Conservation (phyloP, 2,113 vertebrate genomes). For the Pollimyrus isidori region DNA sequence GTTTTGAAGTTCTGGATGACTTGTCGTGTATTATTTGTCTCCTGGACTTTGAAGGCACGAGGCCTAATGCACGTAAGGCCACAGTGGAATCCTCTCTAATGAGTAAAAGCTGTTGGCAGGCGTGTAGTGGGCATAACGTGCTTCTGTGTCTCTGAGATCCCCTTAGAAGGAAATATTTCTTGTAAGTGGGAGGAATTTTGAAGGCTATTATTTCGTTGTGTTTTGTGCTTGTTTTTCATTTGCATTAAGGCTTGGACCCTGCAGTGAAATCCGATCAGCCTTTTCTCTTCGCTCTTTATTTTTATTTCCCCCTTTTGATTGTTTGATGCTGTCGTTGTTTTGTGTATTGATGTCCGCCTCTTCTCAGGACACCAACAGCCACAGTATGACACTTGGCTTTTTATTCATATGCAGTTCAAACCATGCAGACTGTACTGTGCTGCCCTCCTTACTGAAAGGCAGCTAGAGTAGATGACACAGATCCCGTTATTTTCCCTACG, state of each 20-base stretch:
- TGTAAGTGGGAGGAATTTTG: conserved; percentile 3
- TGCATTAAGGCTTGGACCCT: neutral
- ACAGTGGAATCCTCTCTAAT: conserved; percentile 14
- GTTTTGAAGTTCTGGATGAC: conserved; percentile 20
- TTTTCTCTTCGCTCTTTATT: neutral
- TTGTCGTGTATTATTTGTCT: conserved; percentile 17
- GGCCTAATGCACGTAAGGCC: conserved; percentile 1
- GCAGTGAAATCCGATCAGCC: neutral
- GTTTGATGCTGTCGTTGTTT: neutral
- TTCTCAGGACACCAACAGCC: neutral
- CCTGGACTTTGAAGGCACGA: conserved; percentile 6
- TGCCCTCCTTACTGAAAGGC: neutral
- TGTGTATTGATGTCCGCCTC: neutral
- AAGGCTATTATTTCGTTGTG: conserved; percentile 10
- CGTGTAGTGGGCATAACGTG: neutral
- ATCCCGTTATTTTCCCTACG: neutral
- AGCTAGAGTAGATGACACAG: neutral
- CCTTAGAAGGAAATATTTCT: conserved; percentile 18
- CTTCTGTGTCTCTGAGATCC: neutral
- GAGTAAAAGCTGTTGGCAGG: conserved; percentile 19
- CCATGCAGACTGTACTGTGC: neutral
- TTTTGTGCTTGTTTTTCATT: conserved; percentile 11
- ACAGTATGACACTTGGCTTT: neutral
- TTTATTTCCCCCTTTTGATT: neutral
- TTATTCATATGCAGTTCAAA: neutral